Evolutionary conservation across 2,888 invertebrate species (phyloP), one percentile per base, ranked within the genome.

Genomic region (Acrobasis consociella): DNA sequence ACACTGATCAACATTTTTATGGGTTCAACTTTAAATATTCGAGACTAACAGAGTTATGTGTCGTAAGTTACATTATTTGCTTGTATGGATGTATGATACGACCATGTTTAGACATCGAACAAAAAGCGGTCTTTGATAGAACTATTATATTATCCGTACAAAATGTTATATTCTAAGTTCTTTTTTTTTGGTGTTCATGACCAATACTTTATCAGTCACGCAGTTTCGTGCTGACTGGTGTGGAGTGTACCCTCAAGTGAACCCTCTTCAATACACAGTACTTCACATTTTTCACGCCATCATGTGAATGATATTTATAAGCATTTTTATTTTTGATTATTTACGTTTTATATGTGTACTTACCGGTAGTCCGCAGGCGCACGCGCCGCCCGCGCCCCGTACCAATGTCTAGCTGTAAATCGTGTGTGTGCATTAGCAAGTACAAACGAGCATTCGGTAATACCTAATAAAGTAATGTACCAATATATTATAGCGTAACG

Each of bases 371-470:
- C 72, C 72, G 67, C 72, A 75, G 72, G 69, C 69, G 76, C 77
- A 80, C 77, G 71, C 72, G 70, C 60, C 56, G 13, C 46, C n/a
- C 49, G n/a, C 59, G 59, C 60, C 51, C 63, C 62, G 22, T 22
- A 56, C 22, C 17, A 46, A 42, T 56, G 17, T 56, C 42, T 56
- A 56, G 56, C 56, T 22, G 22, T 56, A 46, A 46, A 22, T 56
- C 56, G 56, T 56, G 56, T 56, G 56, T 39, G 61, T 52, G 73
- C 73, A 76, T 71, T 77, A 79, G 77, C 71, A 82, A 85, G 85
- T 85, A 85, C 83, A 83, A 84, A 84, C 56, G 70, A 68, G 74
- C 74, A 56, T 56, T 56, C 56, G 75, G 71, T 71, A 67, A 69
- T 65, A 71, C 67, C 31, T 31, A 31, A 5, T 69, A 71, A 69